A percentile compares a stretch with the other conserved stretches of the same genome.
Evolutionary conservation across 2,113 vertebrate species (phyloP).

Genomic region (Oxygymnocypris stewartii): DNA sequence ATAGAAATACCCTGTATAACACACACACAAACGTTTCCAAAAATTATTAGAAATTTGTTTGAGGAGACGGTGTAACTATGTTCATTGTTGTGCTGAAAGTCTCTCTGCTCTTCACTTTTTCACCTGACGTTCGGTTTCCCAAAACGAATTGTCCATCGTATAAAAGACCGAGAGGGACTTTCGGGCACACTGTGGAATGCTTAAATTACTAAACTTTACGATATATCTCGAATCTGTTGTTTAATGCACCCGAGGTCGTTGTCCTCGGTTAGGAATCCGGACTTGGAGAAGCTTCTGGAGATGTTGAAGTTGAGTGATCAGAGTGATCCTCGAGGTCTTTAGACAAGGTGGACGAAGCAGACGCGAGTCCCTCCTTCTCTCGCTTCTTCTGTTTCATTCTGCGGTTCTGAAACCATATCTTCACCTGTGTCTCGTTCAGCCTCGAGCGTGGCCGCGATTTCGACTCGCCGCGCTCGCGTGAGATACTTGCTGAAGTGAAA

Average conservation of each 20-base stretch:
- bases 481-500: conserved; percentile 99
- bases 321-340: conserved; percentile 83
- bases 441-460: conserved; percentile 92
- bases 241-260: conserved; percentile 62
- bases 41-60: neutral
- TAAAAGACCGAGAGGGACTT: conserved; percentile 4
- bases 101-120: neutral
- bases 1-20: conserved; percentile 54
- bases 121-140: neutral
- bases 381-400: conserved; percentile 98
- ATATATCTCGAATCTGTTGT: conserved; percentile 9
- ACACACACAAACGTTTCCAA: conserved; percentile 29
- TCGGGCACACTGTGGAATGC: conserved; percentile 38
- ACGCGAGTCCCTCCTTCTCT: conserved; percentile 83
- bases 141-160: neutral
- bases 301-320: conserved; percentile 89
- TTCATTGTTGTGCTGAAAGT: conserved; percentile 8
- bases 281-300: conserved; percentile 88
- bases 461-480: conserved; percentile 89
- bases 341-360: conserved; percentile 47
- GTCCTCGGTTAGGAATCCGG: conserved; percentile 72
- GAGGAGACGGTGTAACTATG: neutral
- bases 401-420: conserved; percentile 98
- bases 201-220: conserved; percentile 35
- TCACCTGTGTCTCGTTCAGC: conserved; percentile 96